Evolutionary conservation across 2,797 vertebrate genomes (phyloP), one percentile per base, ranked within the genome.

Genomic region (Basileuterus tristriatus): DNA sequence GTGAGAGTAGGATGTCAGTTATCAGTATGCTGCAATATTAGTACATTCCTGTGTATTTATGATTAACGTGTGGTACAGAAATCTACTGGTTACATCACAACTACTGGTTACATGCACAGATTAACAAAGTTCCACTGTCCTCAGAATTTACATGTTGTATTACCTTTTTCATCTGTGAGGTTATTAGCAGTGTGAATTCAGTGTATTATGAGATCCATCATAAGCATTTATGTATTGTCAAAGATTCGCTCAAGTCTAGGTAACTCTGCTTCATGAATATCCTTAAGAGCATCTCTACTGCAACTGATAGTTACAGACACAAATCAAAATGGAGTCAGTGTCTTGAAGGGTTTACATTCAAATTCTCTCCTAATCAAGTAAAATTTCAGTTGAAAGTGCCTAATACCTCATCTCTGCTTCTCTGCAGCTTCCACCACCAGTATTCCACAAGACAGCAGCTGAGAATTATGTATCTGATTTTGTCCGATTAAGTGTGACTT

Each of bases 401-500:
- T 34, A 56, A 1, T 67, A 26, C 18, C 17, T 72, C 27, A 39
- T 69, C 41, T 81, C 56, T 83, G 32, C 16, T 70, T 29, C 55
- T 78, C 30, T 83, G 59, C 34, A 24, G 7, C 39, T 86, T 91
- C 50, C 15, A 78, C 43, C 50, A 78, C 81, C 60, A 53, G 65
- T 71, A 50, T 78, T 87, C 37, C 27, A 72, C 22, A 71, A 78
- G 52, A 43, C 62, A 93, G 36, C 15, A 72, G 24, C 14, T 76
- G 37, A 76, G 76, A 92, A 88, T 65, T 83, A 63, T 49, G 36
- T 50, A 72, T 88, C 69, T 91, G 72, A 92, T 93, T 94, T 93
- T 82, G 30, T 30, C 56, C 7, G 0, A 88, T 79, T 93, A 93
- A 89, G 63, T 82, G 69, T 88, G 85, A 81, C 79, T 95, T 91